Base-by-base conservation (phyloP, 2,113 vertebrate genomes). In the Todiramphus chloris region DNA sequence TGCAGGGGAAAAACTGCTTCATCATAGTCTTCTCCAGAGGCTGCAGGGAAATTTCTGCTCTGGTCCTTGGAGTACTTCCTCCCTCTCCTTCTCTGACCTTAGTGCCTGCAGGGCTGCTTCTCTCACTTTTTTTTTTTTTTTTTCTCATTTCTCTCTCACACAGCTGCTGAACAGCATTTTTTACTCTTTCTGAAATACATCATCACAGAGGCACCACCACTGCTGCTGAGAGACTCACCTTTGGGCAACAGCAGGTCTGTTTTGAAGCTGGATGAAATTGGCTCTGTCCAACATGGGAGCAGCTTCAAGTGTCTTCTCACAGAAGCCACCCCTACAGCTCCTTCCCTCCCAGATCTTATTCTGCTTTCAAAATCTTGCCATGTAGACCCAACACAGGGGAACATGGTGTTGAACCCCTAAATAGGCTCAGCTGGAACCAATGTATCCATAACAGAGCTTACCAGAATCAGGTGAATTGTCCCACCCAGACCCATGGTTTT, bases 281-380 rank as follows among this genome's bases (percentile, higher is more conserved):
- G 3, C 12, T 58, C 16, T 75, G 5, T 33, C 15, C 17, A 16
- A 70, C 7, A 14, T 0, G 0, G 21, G 41, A 5, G 10, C 14
- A 74, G 7, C 13, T 92, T 90, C 17, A 70, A 35, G 17, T 48
- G 17, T 21, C 33, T 70, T 56, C 56, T 53, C 30, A 67, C 11
- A 63, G n/a, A 69, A 66, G 9, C 7, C 39, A 69, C 3, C 21
- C 27, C 16, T 37, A 35, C 30, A 92, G 14, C 14, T 55, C 8
- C 3, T 3, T 11, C 11, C 9, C 16, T 16, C 10, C 41, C 64
- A 21, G 31, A 2, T 16, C 6, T 3, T 10, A 44, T 5, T 14
- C 33, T 28, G 11, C 4, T 16, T 16, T 30, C 41, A 83, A 70
- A 87, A 30, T 50, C 70, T 69, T 82, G 33, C 35, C 33, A n/a